phyloP scores from a whole-genome alignment of 2,888 invertebrate genomes.

The Cryptocephalus moraei region DNA sequence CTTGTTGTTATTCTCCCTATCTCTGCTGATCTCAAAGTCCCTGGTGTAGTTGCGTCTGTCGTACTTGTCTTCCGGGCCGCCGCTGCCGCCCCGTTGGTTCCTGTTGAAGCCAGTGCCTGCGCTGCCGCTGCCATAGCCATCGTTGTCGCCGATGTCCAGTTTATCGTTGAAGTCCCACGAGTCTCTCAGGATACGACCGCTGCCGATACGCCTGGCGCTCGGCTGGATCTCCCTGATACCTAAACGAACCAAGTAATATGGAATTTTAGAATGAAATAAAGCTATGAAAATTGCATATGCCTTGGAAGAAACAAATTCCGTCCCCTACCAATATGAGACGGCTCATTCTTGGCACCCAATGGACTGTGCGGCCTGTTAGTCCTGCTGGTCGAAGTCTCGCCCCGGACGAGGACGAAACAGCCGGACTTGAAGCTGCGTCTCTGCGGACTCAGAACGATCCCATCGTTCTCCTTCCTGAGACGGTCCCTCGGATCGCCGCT shows the following conservation, averaged over 20 bases:
- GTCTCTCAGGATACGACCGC: constrained; percentile 64
- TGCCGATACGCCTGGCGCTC: constrained; percentile 60
- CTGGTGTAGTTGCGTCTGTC: constrained; percentile 40
- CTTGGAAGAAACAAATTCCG: not conserved
- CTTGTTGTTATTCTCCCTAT: constrained; percentile 17
- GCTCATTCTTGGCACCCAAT: constrained; percentile 17
- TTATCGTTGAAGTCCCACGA: constrained; percentile 24
- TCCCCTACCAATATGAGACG: constrained; percentile 9
- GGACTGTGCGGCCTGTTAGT: constrained; percentile 26
- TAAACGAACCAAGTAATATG: not conserved
- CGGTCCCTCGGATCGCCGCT: constrained; percentile 62
- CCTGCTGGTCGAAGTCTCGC: constrained; percentile 19
- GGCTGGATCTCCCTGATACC: constrained; percentile 23
- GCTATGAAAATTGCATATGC: not conserved
- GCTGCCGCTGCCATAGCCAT: constrained; percentile 7
- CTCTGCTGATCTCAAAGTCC: constrained; percentile 39
- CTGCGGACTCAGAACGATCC: constrained; percentile 77
- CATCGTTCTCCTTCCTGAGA: constrained; percentile 71
- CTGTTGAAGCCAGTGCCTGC: not conserved
- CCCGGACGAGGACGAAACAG: constrained; percentile 61
- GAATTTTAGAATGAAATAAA: no score
- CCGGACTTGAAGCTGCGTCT: constrained; percentile 79
- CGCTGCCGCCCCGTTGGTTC: constrained; percentile 11
- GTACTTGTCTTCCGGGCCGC: constrained; percentile 15
- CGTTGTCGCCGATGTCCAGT: constrained; percentile 15